Evolutionary conservation across 2,888 invertebrate genomes (phyloP).

Genomic region (Ornithoptera priamus): DNA sequence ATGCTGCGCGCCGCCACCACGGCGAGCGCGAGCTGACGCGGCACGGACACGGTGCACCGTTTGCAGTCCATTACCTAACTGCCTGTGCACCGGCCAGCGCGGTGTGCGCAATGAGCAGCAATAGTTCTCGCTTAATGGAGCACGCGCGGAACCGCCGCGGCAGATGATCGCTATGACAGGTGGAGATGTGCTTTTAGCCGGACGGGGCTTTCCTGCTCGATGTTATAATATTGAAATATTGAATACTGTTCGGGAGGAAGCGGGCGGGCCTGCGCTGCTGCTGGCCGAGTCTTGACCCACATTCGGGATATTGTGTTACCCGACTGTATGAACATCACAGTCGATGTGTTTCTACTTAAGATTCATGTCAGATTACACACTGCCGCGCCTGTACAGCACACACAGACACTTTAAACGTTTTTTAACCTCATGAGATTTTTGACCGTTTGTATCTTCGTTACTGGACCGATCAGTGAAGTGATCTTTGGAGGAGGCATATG

Average conservation of each 20-base stretch:
- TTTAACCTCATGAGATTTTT: no score
- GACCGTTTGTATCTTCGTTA: no score
- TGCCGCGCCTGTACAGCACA: neutral
- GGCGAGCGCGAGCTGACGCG: neutral
- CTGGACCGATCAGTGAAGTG: no score
- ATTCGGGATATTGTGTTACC: constrained; percentile 19
- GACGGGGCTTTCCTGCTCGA: constrained; percentile 27
- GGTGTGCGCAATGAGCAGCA: neutral
- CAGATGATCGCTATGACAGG: constrained; percentile 23
- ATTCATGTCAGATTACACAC: neutral
- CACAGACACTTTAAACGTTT: no score
- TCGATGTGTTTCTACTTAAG: no score
- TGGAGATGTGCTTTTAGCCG: constrained; percentile 29
- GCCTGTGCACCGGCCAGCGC: neutral
- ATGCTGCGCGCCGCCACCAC: constrained; percentile 6
- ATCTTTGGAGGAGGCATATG: no score
- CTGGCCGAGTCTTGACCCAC: constrained; percentile 21
- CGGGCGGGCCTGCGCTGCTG: neutral
- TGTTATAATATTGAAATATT: constrained; percentile 17
- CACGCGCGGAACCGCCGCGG: neutral
- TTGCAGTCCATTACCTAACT: constrained; percentile 10
- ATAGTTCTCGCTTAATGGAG: constrained; percentile 8
- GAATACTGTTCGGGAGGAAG: constrained; percentile 24
- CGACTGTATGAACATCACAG: neutral
- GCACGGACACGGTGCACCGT: neutral